These are phyloP conservation scores for Poecilia latipinna DNA, from an alignment of 2,113 vertebrate genomes.

Conservation along the genomic window DNA sequence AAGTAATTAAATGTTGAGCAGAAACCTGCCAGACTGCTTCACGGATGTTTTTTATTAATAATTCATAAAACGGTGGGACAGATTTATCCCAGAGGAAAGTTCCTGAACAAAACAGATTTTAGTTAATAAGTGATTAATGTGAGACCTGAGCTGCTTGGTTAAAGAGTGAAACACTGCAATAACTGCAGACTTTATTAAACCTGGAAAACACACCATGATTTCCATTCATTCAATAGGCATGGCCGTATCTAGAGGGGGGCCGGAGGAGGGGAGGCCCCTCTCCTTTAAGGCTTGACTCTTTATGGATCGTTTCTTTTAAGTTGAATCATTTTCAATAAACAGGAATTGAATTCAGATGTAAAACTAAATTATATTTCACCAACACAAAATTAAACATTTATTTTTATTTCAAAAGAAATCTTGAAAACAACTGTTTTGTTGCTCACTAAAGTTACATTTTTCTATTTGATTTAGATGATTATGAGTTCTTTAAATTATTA, in stretches of 20 bases:
- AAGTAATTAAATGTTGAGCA: slow-evolving; percentile 47
- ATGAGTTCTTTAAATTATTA: too few species aligned
- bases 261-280: neutral
- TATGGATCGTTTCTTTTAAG: neutral
- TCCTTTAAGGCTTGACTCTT: neutral
- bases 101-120: slow-evolving; percentile 5
- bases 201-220: neutral
- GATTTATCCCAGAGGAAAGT: slow-evolving; percentile 6
- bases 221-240: neutral
- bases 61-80: slow-evolving; percentile 10
- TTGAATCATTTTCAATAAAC: neutral
- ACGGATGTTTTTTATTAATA: neutral
- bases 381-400: too few species aligned
- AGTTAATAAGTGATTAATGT: slow-evolving; percentile 28
- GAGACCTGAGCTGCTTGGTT: slow-evolving; percentile 16
- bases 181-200: slow-evolving; percentile 30
- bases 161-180: slow-evolving; percentile 22
- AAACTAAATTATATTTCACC: too few species aligned
- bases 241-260: neutral
- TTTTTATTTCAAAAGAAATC: too few species aligned
- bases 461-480: too few species aligned
- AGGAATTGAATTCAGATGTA: neutral
- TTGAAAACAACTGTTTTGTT: neutral
- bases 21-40: slow-evolving; percentile 13
- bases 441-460: too few species aligned